Percentiles rank a stretch among this genome's conserved stretches.
Evolutionary conservation across 1,140 invertebrate species (phyloP).

Genomic region (Drusus annulatus): DNA sequence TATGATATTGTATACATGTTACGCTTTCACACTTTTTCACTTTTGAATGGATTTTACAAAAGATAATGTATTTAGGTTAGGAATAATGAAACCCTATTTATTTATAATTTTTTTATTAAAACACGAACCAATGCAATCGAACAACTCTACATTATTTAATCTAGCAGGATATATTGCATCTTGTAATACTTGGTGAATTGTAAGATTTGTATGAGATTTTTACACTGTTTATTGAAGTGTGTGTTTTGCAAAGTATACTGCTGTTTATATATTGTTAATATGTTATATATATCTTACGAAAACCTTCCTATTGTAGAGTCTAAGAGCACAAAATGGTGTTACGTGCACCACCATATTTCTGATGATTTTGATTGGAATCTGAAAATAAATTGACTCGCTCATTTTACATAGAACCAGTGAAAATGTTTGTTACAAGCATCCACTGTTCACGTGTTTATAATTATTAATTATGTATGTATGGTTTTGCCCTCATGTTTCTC

Average conservation of each 20-base stretch:
- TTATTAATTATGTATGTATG: too few species aligned
- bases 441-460: too few species aligned
- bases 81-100: slow-evolving; percentile 14
- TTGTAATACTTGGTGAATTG: slow-evolving; percentile 29
- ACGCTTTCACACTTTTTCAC: slow-evolving; percentile 51
- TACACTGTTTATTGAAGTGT: slow-evolving; percentile 43
- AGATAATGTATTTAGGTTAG: slow-evolving; percentile 16
- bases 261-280: slow-evolving; percentile 49
- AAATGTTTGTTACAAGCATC: too few species aligned
- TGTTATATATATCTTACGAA: slow-evolving; percentile 42
- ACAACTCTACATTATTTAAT: slow-evolving; percentile 36
- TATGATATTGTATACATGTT: slow-evolving; percentile 43
- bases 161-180: slow-evolving; percentile 21
- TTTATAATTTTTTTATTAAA: slow-evolving; percentile 20
- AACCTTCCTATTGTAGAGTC: slow-evolving; percentile 44
- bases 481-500: too few species aligned
- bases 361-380: slow-evolving; percentile 1
- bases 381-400: background rate
- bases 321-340: slow-evolving; percentile 48
- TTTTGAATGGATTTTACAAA: slow-evolving; percentile 49
- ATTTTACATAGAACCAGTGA: background rate
- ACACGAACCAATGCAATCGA: slow-evolving; percentile 46
- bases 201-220: slow-evolving; percentile 28
- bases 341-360: slow-evolving; percentile 31
- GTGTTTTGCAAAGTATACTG: slow-evolving; percentile 44